Evolutionary conservation across 2,113 vertebrate species (phyloP).

Genomic region (Acrocephalus kingi): DNA sequence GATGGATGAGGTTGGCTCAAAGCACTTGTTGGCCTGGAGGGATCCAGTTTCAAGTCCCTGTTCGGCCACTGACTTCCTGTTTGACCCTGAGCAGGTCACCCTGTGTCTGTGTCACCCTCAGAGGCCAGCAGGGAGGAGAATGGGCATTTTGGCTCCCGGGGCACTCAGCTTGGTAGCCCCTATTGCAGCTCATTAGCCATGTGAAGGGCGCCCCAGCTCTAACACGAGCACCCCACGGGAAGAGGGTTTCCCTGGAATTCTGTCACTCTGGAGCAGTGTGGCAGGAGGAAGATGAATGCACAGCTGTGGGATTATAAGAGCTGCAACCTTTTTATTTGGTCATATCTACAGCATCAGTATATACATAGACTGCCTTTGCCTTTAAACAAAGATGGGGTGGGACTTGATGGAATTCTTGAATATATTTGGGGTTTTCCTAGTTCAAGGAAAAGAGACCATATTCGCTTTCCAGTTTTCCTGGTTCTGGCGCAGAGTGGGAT

Average conservation of each 20-base stretch:
- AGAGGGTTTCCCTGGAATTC: background rate
- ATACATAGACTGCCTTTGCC: background rate
- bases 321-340: background rate
- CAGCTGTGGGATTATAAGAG: background rate
- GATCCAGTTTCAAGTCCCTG: background rate
- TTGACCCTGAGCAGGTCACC: background rate
- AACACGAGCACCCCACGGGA: rapidly evolving
- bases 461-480: background rate
- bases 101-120: background rate
- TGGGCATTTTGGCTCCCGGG: background rate
- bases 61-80: background rate
- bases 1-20: background rate
- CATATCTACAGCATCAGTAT: background rate
- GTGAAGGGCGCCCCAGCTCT: background rate
- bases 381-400: background rate
- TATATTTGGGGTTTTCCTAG: background rate
- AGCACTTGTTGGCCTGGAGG: background rate
- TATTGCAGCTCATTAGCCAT: background rate
- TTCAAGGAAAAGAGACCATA: background rate
- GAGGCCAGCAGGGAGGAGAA: background rate
- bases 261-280: background rate
- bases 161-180: background rate
- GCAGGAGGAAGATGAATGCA: background rate
- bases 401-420: background rate
- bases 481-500: background rate